Evolutionary conservation across 2,888 invertebrate genomes (phyloP), one percentile per base, ranked within the genome.

Genomic region (Flabesymbios commensalis): DNA sequence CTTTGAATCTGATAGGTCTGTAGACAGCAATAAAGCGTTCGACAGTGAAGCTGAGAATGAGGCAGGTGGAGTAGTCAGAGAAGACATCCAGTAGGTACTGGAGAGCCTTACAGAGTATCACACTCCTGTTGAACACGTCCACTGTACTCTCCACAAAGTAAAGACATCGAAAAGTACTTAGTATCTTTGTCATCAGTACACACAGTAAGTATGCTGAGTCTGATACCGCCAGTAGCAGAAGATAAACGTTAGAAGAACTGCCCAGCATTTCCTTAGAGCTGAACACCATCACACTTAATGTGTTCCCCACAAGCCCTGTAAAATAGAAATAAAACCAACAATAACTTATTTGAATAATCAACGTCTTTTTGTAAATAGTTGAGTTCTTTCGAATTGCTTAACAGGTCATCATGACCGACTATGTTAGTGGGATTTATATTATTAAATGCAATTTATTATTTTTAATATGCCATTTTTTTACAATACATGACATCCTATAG

Each of bases 171-270:
- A 71, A 39, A 17, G 57, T 64, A 10, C 58, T 59, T 14, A 72
- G 61, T 5, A 64, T 63, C 36, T 64, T 62, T 2, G 65, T 56
- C 48, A 65, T 41, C 47, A 71, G 66, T 0, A 71, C 60, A 36
- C 55, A 57, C 24, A 71, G 26, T 10, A 72, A 61, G 45, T 69
- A 72, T 42, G 68, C 26, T 7, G 70, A 69, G 53, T 72, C 72
- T 2, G 69, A 69, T 1, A 67, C 36, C 45, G 72, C 67, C 32
- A 72, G 55, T 10, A 60, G 57, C 14, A 72, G 62, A 5, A 72
- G 68, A 57, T 72, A 72, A 41, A 65, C 59, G 55, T 71, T 72
- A 33, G 70, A 71, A 2, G 69, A 70, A n/a, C 63, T 57, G 5
- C 62, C 45, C 17, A 61, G 55, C 72, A 72, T 72, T 22, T 61